phyloP scores from a whole-genome alignment of 2,797 vertebrate species.

The Etheostoma nigrum region DNA sequence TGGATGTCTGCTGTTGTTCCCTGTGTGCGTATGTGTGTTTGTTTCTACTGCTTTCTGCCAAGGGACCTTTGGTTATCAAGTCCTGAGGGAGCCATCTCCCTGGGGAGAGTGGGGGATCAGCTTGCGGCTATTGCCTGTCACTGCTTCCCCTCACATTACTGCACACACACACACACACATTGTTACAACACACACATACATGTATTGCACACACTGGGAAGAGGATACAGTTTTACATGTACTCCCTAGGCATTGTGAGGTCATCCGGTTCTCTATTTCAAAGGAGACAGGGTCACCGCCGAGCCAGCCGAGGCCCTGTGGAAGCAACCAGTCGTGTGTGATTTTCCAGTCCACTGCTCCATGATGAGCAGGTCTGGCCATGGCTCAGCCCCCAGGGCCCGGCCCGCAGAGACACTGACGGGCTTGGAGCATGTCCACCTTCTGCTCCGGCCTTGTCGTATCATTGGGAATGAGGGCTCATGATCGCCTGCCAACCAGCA shows the following conservation, averaged over 20 bases:
- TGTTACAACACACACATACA: conserved; percentile 29
- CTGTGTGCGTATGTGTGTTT: conserved; percentile 53
- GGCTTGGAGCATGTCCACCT: conserved; percentile 80
- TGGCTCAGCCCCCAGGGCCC: conserved; percentile 65
- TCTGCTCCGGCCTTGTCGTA: conserved; percentile 73
- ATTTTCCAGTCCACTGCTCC: conserved; percentile 82
- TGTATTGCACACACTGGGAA: conserved; percentile 40
- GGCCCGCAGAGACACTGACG: conserved; percentile 64
- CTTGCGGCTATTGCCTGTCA: conserved; percentile 74
- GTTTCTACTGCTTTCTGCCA: conserved; percentile 62
- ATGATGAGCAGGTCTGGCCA: conserved; percentile 78
- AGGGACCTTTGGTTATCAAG: conserved; percentile 66
- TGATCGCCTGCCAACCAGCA: conserved; percentile 71
- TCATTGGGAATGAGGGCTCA: conserved; percentile 76
- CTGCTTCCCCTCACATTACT: conserved; percentile 31
- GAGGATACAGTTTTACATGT: conserved; percentile 71
- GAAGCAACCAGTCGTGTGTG: conserved; percentile 83
- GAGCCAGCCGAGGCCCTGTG: conserved; percentile 74
- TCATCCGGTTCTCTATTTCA: conserved; percentile 83
- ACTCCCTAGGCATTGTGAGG: conserved; percentile 77
- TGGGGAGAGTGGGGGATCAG: conserved; percentile 64
- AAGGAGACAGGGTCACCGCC: conserved; percentile 74
- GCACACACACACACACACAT: conserved; percentile 38
- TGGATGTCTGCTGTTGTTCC: conserved; percentile 43
- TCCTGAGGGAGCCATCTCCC: conserved; percentile 65